phyloP scores from a whole-genome alignment of 2,888 invertebrate species.

The Pristionchus maxplancki region DNA sequence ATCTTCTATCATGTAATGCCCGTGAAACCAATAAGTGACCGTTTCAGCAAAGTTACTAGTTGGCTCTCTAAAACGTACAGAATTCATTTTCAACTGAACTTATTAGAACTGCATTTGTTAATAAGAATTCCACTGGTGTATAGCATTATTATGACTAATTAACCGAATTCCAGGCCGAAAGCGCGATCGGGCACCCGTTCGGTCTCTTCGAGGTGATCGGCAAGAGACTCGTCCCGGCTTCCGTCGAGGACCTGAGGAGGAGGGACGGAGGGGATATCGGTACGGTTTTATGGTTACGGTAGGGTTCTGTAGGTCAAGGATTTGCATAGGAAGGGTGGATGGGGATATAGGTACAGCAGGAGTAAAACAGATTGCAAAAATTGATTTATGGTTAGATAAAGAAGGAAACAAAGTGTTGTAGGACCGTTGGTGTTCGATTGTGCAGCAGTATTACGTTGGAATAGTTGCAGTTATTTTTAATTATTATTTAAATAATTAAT shows the following conservation, averaged over 20 bases:
- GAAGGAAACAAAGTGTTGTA: no score
- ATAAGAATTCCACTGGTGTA: no score
- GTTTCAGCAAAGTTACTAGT: not conserved
- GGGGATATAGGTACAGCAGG: not conserved
- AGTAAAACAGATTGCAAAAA: no score
- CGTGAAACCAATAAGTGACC: not conserved
- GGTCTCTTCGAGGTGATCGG: constrained; percentile 71
- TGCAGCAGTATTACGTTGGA: no score
- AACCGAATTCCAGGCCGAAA: constrained; percentile 46
- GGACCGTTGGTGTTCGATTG: no score
- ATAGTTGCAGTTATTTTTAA: no score
- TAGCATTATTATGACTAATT: not conserved
- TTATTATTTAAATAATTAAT: no score
- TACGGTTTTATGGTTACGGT: not conserved
- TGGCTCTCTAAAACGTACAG: no score
- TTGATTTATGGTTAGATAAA: no score
- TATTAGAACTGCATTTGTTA: no score
- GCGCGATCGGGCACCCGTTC: constrained; percentile 69
- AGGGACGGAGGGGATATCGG: constrained; percentile 48
- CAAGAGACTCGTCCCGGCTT: constrained; percentile 45
- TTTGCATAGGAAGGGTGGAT: not conserved
- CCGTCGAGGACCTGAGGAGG: constrained; percentile 47
- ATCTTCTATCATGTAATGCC: not conserved
- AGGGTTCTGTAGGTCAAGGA: no score
- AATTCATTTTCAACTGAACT: not conserved